Evolutionary conservation across 2,113 vertebrate genomes (phyloP), one percentile per base, ranked within the genome.

Genomic region (Noturus placidus): DNA sequence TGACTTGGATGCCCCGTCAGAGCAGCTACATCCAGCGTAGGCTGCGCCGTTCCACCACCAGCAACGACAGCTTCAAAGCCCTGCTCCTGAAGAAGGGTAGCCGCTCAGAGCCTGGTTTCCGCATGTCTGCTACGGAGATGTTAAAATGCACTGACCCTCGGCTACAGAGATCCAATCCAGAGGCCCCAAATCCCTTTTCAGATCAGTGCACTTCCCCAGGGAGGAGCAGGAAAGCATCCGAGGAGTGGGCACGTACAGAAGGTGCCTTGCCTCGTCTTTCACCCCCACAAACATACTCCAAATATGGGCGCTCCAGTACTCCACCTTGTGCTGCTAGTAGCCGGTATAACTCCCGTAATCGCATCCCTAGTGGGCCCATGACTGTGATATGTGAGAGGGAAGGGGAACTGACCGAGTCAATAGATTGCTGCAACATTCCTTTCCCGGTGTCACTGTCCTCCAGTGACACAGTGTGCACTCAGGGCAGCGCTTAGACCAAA

Each of bases 51-150:
- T 95, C 93, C 72, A 94, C 93, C 76, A 94, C 94, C 46, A 97
- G 96, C 90, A 98, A 96, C 0, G 97, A 97, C 91, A 96, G 95
- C 92, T 99, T 99, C 90, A 99, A 98, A 92, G 97, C 97, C 7
- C 94, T 99, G 54, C 92, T 99, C 87, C 94, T 99, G 81, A 97
- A 95, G 92, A 99, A 97, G 4, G 97, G 98, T 0, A 96, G 96
- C 74, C 96, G 97, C 0, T 90, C 94, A 0, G 96, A 96, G 42
- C 88, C 93, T 2, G 93, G 96, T 0, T 96, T 95, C 27, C 97
- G 97, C 0, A 95, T 98, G 94, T 99, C 98, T 0, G 98, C 98
- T 0, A 96, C 96, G 0, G 97, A 99, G 92, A 96, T 97, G 91
- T 94, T 99, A 87, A 94, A 96, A 88, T 93, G 92, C 90, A 93